Conservation (phyloP, 2,797 vertebrate species). For the Argentina silus region DNA sequence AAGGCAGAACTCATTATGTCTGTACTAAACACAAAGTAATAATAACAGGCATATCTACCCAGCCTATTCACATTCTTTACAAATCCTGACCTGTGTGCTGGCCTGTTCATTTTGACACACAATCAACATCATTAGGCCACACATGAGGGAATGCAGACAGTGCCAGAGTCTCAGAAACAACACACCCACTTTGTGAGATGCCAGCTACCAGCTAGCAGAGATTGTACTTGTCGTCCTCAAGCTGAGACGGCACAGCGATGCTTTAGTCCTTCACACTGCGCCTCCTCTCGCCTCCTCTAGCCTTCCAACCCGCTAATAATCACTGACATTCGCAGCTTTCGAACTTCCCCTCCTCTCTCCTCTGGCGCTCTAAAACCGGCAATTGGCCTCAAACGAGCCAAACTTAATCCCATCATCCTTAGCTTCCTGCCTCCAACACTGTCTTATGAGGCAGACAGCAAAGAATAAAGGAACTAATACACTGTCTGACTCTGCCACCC, state of each 20-base stretch:
- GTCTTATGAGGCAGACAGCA: constrained; percentile 33
- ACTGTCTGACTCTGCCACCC: constrained; percentile 48
- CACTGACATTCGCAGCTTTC: constrained; percentile 67
- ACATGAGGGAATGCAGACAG: constrained; percentile 31
- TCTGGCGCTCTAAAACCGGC: constrained; percentile 63
- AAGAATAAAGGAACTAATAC: constrained; percentile 52
- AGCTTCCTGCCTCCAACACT: constrained; percentile 42
- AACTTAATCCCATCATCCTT: constrained; percentile 70
- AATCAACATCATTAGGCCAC: constrained; percentile 33
- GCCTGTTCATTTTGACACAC: constrained; percentile 51
- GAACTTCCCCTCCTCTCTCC: constrained; percentile 46
- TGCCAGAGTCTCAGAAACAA: constrained; percentile 36
- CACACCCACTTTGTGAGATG: constrained; percentile 40
- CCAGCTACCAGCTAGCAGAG: constrained; percentile 39
- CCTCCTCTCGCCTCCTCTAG: constrained; percentile 32
- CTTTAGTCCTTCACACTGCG: constrained; percentile 6
- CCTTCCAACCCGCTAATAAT: constrained; percentile 72
- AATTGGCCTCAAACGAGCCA: constrained; percentile 78
- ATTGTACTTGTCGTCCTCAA: constrained; percentile 12
- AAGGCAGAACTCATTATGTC: constrained; percentile 6
- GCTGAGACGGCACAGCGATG: constrained; percentile 41
- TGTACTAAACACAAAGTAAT: neutral
- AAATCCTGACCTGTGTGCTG: neutral
- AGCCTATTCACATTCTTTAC: neutral
- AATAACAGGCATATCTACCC: neutral